Evolutionary conservation across 2,888 invertebrate species (phyloP).

Genomic region (Amblyjoppa fuscipennis): DNA sequence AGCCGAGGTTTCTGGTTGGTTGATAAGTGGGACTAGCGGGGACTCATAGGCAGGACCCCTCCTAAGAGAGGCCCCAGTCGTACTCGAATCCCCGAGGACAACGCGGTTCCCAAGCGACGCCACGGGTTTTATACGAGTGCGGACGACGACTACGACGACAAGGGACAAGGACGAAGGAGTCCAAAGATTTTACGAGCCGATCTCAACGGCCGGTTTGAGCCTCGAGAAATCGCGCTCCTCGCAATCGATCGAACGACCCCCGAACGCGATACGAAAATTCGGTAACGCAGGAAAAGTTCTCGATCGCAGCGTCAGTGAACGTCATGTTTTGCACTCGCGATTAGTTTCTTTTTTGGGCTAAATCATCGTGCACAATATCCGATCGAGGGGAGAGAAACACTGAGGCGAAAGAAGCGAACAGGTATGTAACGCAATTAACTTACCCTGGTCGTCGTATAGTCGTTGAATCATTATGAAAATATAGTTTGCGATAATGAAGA

Average conservation of each 20-base stretch:
- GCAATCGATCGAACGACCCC: neutral
- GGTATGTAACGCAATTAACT: too few species aligned
- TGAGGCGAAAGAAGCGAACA: too few species aligned
- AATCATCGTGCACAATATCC: neutral
- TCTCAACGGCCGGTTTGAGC: neutral
- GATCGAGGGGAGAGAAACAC: neutral
- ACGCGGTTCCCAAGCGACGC: conserved; percentile 67
- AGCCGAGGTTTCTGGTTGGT: conserved; percentile 84
- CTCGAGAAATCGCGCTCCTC: neutral
- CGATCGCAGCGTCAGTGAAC: neutral
- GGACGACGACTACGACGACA: conserved; percentile 62
- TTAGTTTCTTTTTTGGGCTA: neutral
- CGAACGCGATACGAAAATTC: neutral
- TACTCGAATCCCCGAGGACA: conserved; percentile 81
- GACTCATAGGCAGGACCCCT: conserved; percentile 84
- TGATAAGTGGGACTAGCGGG: conserved; percentile 85
- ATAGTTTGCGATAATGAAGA: neutral
- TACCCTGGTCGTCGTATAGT: too few species aligned
- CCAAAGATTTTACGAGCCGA: conserved; percentile 1
- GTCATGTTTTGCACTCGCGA: neutral
- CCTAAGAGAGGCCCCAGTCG: conserved; percentile 84
- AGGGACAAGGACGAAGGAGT: conserved; percentile 27
- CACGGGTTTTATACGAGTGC: conserved; percentile 70
- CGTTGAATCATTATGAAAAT: too few species aligned
- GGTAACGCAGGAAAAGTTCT: neutral